A percentile compares a stretch with the other conserved stretches of the same genome.
phyloP scores from a whole-genome alignment of 2,113 vertebrate genomes.

The Kryptolebias marmoratus region DNA sequence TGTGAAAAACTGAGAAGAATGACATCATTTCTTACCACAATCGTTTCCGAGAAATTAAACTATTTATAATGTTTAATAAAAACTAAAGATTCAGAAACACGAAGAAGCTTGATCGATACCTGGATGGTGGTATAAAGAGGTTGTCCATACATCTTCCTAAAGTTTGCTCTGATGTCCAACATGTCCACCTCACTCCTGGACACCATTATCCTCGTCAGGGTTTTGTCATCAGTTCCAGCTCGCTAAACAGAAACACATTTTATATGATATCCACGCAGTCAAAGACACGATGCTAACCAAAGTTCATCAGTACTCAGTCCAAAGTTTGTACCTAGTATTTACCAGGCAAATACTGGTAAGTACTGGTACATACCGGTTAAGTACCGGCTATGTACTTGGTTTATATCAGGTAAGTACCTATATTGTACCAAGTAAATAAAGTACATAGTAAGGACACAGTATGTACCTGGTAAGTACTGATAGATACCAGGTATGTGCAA shows the following conservation, averaged over 20 bases:
- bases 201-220: conserved; percentile 91
- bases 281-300: background rate
- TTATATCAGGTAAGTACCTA: no score
- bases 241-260: conserved; percentile 75
- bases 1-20: background rate
- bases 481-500: no score
- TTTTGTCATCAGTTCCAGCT: conserved; percentile 92
- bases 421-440: no score
- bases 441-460: no score
- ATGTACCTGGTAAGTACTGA: no score
- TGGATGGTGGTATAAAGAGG: conserved; percentile 90
- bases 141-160: conserved; percentile 85
- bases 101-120: conserved; percentile 70
- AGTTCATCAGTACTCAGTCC: background rate
- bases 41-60: background rate
- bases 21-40: background rate
- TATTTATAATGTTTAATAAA: background rate
- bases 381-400: no score
- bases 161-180: conserved; percentile 86
- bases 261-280: background rate
- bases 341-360: no score
- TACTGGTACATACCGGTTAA: no score
- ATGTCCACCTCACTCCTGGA: conserved; percentile 94
- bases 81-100: background rate
- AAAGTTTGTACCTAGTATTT: no score